These are phyloP conservation scores for Dipodomys stephensi DNA, from an alignment of 2,113 vertebrate species.

Conservation along the genomic window DNA sequence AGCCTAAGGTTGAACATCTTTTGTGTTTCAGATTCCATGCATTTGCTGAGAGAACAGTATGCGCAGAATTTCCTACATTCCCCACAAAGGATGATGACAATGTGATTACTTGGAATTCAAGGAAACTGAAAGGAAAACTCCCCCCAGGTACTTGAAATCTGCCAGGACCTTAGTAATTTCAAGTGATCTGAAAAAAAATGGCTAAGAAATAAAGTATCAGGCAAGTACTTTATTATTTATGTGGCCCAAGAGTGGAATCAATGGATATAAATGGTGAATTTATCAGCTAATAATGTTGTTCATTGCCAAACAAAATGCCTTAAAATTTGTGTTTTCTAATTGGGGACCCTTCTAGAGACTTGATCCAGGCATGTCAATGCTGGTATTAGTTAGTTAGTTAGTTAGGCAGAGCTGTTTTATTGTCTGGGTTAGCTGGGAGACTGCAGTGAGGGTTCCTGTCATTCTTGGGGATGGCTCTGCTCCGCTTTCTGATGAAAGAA, in stretches of 20 bases:
- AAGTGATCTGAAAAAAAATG: background rate
- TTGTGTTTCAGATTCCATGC: constrained; percentile 88
- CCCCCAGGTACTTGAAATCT: constrained; percentile 86
- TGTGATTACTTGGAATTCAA: constrained; percentile 62
- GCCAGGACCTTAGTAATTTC: background rate
- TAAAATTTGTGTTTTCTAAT: background rate
- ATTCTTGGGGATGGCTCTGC: background rate
- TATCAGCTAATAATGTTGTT: background rate
- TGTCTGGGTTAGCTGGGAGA: background rate
- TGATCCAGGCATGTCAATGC: fast-evolving
- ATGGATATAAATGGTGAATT: background rate
- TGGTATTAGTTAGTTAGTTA: background rate
- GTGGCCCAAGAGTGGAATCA: background rate
- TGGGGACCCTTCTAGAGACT: background rate
- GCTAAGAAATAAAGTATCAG: background rate
- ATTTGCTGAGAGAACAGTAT: constrained; percentile 84
- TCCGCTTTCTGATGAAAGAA: too few species aligned
- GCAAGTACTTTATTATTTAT: background rate
- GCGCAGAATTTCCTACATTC: constrained; percentile 53
- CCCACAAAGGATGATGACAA: constrained; percentile 65
- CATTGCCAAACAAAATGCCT: background rate
- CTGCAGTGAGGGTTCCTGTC: fast-evolving
- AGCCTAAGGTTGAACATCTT: background rate
- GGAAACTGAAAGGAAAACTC: constrained; percentile 82
- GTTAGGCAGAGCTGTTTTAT: background rate